Conservation (phyloP, 2,113 vertebrate species). For the Sula dactylatra region DNA sequence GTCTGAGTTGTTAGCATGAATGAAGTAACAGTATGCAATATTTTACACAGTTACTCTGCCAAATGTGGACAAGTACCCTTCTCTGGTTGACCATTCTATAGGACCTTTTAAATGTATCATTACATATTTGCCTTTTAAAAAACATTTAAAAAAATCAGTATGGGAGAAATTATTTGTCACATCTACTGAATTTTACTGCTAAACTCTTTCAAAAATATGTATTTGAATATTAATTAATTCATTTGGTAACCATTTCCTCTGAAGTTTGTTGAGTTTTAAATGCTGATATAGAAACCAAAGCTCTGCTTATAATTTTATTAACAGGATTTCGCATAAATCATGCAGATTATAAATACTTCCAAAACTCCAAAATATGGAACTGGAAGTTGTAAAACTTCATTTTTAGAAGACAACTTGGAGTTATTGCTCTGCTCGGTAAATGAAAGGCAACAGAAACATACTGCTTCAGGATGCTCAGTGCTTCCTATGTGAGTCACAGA, state of each 20-base stretch:
- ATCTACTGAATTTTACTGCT: not conserved
- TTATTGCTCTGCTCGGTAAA: constrained; percentile 44
- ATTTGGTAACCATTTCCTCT: not conserved
- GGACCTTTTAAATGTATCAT: not conserved
- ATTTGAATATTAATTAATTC: not conserved
- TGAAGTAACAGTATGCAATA: constrained; percentile 44
- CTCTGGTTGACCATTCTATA: not conserved
- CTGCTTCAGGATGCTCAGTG: not conserved
- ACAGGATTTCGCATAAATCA: not conserved
- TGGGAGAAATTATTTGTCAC: not conserved
- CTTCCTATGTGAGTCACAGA: not conserved
- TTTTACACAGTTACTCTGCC: constrained; percentile 55
- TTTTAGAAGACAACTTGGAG: not conserved
- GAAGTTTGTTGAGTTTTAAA: not conserved
- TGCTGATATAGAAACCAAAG: not conserved
- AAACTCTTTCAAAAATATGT: not conserved
- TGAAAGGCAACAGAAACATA: constrained; percentile 8
- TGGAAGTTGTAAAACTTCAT: not conserved
- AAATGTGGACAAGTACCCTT: constrained; percentile 30
- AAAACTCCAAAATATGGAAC: not conserved
- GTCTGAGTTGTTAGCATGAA: not conserved
- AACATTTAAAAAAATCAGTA: not conserved
- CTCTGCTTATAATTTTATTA: not conserved
- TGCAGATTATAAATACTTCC: not conserved
- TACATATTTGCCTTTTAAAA: not conserved